Percentiles rank a stretch among this genome's conserved stretches.
Conservation (phyloP, 1,140 invertebrate genomes). For the Planococcus citri region DNA sequence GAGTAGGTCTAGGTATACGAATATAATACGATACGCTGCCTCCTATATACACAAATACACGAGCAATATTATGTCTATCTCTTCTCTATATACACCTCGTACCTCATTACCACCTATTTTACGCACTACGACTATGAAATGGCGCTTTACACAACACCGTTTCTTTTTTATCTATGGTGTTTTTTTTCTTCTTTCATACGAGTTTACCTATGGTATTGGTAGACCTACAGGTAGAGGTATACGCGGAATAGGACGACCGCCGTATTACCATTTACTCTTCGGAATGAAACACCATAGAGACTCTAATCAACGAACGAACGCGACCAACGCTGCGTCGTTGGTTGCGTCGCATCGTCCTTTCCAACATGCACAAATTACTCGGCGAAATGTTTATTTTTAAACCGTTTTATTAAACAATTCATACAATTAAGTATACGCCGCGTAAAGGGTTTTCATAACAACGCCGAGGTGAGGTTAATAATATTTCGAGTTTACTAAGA, state of each 20-base stretch:
- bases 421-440: neutral
- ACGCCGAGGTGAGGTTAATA: neutral
- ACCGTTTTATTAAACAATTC: neutral
- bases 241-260: neutral
- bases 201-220: too few species aligned
- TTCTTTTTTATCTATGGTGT: neutral
- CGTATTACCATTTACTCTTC: neutral
- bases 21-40: too few species aligned
- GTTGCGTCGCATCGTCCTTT: neutral
- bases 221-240: too few species aligned
- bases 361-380: neutral
- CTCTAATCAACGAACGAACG: neutral
- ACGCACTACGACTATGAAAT: conserved; percentile 6
- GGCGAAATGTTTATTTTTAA: conserved; percentile 7
- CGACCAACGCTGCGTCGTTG: neutral
- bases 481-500: neutral
- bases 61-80: neutral
- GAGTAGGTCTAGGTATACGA: too few species aligned
- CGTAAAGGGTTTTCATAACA: neutral
- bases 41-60: neutral
- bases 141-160: conserved; percentile 5
- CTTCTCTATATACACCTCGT: too few species aligned
- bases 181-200: too few species aligned
- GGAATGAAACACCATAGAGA: neutral
- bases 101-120: conserved; percentile 3